Conservation (phyloP, 2,113 vertebrate genomes). For the Archocentrus centrarchus region DNA sequence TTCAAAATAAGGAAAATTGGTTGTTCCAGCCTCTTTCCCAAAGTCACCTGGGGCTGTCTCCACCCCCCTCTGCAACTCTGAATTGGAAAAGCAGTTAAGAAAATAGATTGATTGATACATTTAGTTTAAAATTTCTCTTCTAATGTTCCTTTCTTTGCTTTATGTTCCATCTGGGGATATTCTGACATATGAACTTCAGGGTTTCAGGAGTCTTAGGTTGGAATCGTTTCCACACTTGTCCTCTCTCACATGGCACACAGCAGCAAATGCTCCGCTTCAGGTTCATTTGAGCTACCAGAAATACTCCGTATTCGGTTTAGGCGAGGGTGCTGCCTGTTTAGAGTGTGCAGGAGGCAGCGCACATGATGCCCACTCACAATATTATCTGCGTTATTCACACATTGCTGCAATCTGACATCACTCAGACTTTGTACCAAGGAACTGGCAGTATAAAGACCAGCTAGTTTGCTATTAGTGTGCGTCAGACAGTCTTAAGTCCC, state of each 20-base stretch:
- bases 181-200: not conserved
- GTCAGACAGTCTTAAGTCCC: not conserved
- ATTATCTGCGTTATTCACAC: slow-evolving; percentile 18
- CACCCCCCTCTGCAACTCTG: not conserved
- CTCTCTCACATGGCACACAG: too few species aligned
- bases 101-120: not conserved
- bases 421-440: not conserved
- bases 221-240: not conserved
- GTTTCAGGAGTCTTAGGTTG: not conserved
- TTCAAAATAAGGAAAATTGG: too few species aligned
- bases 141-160: not conserved
- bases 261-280: not conserved
- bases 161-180: not conserved
- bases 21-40: not conserved
- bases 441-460: not conserved
- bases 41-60: not conserved
- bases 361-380: not conserved
- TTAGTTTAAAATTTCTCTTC: not conserved
- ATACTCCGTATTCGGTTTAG: not conserved
- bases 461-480: not conserved
- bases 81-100: not conserved
- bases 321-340: not conserved
- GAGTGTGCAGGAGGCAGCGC: not conserved
- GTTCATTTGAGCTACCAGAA: not conserved
- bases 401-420: slow-evolving; percentile 10